These are phyloP conservation scores for Syritta pipiens DNA, from an alignment of 2,888 invertebrate species.

Conservation along the genomic window DNA sequence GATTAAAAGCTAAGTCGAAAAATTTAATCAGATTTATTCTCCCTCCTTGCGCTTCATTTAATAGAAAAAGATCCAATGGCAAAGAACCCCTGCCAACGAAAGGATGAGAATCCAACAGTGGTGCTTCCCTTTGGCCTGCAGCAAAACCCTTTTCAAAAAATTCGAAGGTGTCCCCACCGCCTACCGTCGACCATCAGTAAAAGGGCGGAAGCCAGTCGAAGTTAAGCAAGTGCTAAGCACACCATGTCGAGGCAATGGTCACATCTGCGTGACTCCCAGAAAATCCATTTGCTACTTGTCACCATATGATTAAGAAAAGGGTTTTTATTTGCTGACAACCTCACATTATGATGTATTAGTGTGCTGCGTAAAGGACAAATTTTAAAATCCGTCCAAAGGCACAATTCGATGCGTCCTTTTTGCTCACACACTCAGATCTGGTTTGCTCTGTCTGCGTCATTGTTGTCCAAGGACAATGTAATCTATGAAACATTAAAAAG, in stretches of 20 bases:
- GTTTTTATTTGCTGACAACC: conserved; percentile 71
- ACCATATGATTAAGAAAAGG: conserved; percentile 73
- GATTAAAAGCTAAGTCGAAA: conserved; percentile 55
- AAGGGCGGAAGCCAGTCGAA: conserved; percentile 26
- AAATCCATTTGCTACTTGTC: conserved; percentile 73
- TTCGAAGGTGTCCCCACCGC: not conserved
- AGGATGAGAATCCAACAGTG: conserved; percentile 29
- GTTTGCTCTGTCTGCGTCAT: conserved; percentile 39
- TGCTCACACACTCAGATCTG: conserved; percentile 5
- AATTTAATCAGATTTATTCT: conserved; percentile 63
- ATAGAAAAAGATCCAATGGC: conserved; percentile 55
- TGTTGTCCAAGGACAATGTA: conserved; percentile 64
- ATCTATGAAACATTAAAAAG: conserved; percentile 69
- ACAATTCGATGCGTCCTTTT: conserved; percentile 40
- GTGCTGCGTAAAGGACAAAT: conserved; percentile 59
- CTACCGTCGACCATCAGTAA: not conserved
- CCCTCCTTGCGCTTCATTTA: conserved; percentile 56
- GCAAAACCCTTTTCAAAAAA: conserved; percentile 41
- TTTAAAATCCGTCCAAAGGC: conserved; percentile 63
- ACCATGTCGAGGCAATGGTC: conserved; percentile 62
- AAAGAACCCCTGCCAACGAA: conserved; percentile 20
- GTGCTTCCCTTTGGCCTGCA: conserved; percentile 46
- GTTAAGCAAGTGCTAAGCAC: conserved; percentile 68
- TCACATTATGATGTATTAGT: conserved; percentile 71
- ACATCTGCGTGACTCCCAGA: conserved; percentile 71